Percentiles rank a stretch among this genome's conserved stretches.
Conservation (phyloP, 1,140 invertebrate species). For the Atta cephalotes region DNA sequence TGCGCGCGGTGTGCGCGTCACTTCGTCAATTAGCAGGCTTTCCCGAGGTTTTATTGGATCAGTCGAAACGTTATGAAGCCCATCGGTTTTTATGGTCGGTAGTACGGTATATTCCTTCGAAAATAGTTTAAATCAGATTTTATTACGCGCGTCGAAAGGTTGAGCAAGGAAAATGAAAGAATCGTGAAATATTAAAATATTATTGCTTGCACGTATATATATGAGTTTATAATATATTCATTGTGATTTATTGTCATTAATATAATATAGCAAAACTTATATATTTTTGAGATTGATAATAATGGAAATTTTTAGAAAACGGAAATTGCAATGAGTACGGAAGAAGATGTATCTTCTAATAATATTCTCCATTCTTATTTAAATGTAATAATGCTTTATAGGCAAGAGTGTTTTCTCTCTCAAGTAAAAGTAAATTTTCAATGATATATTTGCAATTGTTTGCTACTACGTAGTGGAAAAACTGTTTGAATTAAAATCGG, state of each 20-base stretch:
- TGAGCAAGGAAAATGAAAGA: not conserved
- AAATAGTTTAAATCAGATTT: conserved; percentile 27
- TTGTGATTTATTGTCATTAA: not conserved
- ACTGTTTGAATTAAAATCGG: too few relatives aligned
- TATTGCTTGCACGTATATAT: too few relatives aligned
- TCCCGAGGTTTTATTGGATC: conserved; percentile 37
- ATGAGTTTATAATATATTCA: conserved; percentile 1
- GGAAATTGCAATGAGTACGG: not conserved
- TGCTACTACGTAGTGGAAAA: too few relatives aligned
- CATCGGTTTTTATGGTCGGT: conserved; percentile 16
- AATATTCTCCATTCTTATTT: not conserved
- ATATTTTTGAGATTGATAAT: not conserved
- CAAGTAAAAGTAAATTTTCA: not conserved
- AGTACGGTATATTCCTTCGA: conserved; percentile 1
- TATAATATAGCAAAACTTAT: not conserved
- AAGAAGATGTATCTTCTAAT: not conserved
- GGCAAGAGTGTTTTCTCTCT: not conserved
- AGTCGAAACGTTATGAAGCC: conserved; percentile 10
- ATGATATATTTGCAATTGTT: conserved; percentile 39
- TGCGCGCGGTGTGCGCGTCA: conserved; percentile 29
- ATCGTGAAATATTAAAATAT: conserved; percentile 24
- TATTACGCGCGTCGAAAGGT: not conserved
- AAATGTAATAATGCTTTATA: not conserved
- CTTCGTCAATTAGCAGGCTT: conserved; percentile 47
- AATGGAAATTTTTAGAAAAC: not conserved